These are phyloP conservation scores for Bryconaethiops microstoma DNA, from an alignment of 2,797 vertebrate genomes.

Conservation along the genomic window DNA sequence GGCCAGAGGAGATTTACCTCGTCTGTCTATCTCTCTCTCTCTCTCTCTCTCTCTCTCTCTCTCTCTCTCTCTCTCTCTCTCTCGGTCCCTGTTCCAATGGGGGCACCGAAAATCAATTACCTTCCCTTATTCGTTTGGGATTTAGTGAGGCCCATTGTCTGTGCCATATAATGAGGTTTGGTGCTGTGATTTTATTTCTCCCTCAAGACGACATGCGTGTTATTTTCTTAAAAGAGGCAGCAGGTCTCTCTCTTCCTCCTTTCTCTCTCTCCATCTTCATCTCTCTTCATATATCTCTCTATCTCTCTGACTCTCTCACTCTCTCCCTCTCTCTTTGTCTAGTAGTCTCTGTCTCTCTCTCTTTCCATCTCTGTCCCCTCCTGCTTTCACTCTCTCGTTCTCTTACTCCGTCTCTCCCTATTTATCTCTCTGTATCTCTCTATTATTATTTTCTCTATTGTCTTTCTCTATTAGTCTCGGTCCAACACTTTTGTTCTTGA, in stretches of 20 bases:
- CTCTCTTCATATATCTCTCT: too few relatives aligned
- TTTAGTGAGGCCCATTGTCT: conserved; percentile 56
- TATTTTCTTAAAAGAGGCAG: conserved; percentile 17
- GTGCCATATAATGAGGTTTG: conserved; percentile 47
- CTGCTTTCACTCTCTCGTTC: too few relatives aligned
- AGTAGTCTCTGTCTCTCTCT: too few relatives aligned
- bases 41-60: conserved; percentile 16
- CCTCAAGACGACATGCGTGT: conserved; percentile 32
- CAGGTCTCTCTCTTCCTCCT: not conserved
- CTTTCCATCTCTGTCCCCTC: too few relatives aligned
- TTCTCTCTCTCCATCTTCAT: not conserved
- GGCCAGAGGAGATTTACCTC: conserved; percentile 59
- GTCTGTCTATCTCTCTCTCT: conserved; percentile 36
- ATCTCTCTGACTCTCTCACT: too few relatives aligned
- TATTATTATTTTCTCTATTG: too few relatives aligned
- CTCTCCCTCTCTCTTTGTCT: too few relatives aligned
- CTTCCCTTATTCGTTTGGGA: conserved; percentile 40
- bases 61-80: not conserved
- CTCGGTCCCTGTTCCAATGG: not conserved
- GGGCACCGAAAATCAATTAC: conserved; percentile 16
- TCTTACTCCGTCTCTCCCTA: too few relatives aligned
- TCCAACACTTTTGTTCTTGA: too few relatives aligned
- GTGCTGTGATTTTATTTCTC: conserved; percentile 45
- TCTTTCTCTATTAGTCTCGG: too few relatives aligned
- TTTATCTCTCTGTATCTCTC: too few relatives aligned